Conservation (phyloP, 2,888 invertebrate genomes). For the Chalcosyrphus nemorum region DNA sequence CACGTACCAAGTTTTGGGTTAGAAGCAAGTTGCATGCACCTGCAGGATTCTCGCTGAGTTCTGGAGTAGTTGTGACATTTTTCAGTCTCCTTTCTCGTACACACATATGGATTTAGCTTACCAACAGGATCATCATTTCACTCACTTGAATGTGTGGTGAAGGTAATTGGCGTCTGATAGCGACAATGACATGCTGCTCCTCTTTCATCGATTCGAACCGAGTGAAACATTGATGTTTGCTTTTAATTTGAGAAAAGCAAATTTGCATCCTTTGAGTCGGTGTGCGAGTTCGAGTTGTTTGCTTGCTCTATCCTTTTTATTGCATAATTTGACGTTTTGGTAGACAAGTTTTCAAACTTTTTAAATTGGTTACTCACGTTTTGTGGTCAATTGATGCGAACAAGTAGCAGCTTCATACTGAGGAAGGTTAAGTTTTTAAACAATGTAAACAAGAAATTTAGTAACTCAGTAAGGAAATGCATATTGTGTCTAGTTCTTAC, state of each 20-base stretch:
- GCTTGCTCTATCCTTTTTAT: slow-evolving; percentile 10
- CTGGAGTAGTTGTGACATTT: slow-evolving; percentile 51
- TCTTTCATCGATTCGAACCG: slow-evolving; percentile 21
- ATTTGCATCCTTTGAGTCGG: slow-evolving; percentile 53
- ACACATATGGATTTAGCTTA: slow-evolving; percentile 54
- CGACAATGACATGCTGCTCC: slow-evolving; percentile 30
- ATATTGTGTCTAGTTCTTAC: too few species aligned
- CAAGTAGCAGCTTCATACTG: background rate
- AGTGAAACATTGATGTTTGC: slow-evolving; percentile 68
- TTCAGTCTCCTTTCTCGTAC: slow-evolving; percentile 39
- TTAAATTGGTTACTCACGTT: background rate
- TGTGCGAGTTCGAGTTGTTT: slow-evolving; percentile 24
- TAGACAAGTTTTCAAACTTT: background rate
- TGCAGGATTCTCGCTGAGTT: slow-evolving; percentile 52
- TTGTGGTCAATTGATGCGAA: background rate
- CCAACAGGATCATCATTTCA: slow-evolving; percentile 64
- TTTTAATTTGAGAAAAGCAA: slow-evolving; percentile 70
- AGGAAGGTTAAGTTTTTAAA: too few species aligned
- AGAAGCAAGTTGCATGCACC: slow-evolving; percentile 54
- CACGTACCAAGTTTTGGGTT: slow-evolving; percentile 34
- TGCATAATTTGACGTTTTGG: slow-evolving; percentile 22
- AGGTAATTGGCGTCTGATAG: slow-evolving; percentile 60
- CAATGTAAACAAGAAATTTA: too few species aligned
- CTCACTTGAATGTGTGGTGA: slow-evolving; percentile 40
- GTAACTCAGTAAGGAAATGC: too few species aligned